phyloP scores from a whole-genome alignment of 1,140 invertebrate species.

The Vanessa tameamea region DNA sequence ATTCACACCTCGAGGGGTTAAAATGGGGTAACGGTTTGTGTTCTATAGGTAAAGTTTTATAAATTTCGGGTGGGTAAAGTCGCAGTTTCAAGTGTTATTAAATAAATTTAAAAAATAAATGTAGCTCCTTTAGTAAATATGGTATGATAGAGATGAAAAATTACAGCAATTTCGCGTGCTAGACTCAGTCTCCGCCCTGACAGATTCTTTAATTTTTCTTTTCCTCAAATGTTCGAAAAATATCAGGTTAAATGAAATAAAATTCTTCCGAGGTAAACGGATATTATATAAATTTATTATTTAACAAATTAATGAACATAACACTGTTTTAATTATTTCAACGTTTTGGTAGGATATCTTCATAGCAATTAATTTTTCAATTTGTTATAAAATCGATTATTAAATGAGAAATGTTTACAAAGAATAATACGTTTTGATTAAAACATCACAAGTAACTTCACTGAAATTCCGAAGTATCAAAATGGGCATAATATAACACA shows the following conservation, averaged over 20 bases:
- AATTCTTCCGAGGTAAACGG: not conserved
- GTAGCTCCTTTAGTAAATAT: not conserved
- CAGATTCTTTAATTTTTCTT: not conserved
- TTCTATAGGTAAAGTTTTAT: no score
- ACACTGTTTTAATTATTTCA: no score
- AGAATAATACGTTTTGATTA: not conserved
- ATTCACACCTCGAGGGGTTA: no score
- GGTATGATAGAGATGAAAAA: slow-evolving; percentile 17
- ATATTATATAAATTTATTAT: not conserved
- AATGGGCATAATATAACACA: not conserved
- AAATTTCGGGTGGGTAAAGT: no score
- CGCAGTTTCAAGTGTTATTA: no score
- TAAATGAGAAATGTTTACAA: no score
- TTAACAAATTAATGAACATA: not conserved
- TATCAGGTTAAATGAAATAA: not conserved
- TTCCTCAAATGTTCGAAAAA: not conserved
- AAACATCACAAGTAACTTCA: not conserved
- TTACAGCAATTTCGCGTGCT: not conserved
- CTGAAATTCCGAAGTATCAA: not conserved
- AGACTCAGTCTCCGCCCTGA: slow-evolving; percentile 5
- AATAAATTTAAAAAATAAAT: slow-evolving; percentile 24
- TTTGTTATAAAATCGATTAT: no score
- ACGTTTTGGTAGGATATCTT: not conserved
- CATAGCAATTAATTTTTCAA: not conserved
- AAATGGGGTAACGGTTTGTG: no score